These are phyloP conservation scores for Salvator merianae DNA, from an alignment of 2,113 vertebrate species.

Conservation along the genomic window DNA sequence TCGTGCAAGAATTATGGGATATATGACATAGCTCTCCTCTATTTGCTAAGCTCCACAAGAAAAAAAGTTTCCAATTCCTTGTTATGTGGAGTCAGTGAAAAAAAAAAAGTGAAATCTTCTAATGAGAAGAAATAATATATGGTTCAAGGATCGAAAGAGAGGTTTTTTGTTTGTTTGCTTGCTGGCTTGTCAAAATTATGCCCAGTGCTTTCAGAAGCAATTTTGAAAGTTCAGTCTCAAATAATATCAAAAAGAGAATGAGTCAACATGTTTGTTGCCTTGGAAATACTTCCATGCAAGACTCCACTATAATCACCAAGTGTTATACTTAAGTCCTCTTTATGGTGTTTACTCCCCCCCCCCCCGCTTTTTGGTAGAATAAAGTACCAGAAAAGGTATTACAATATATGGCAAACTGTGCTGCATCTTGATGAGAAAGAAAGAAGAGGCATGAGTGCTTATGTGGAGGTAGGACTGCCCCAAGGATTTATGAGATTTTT, in stretches of 20 bases:
- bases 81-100: neutral
- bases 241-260: neutral
- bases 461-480: neutral
- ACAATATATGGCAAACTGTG: neutral
- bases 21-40: conserved; percentile 26
- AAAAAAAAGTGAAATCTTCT: conserved; percentile 31
- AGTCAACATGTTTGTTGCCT: neutral
- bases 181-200: neutral
- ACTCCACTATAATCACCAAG: neutral
- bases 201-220: neutral
- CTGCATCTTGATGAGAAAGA: neutral
- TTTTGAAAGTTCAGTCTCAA: neutral
- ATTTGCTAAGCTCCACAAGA: conserved; percentile 27
- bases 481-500: neutral
- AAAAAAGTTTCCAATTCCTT: conserved; percentile 25
- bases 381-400: neutral
- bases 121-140: conserved; percentile 21
- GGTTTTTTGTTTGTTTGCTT: neutral
- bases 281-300: neutral
- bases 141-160: conserved; percentile 14
- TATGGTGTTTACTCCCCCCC: neutral
- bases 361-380: neutral
- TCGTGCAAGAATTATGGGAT: conserved; percentile 41
- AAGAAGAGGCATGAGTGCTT: neutral
- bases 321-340: neutral